A percentile compares a stretch with the other conserved stretches of the same genome.
Evolutionary conservation across 2,888 invertebrate species (phyloP).

Genomic region (Eucera pruinosa): DNA sequence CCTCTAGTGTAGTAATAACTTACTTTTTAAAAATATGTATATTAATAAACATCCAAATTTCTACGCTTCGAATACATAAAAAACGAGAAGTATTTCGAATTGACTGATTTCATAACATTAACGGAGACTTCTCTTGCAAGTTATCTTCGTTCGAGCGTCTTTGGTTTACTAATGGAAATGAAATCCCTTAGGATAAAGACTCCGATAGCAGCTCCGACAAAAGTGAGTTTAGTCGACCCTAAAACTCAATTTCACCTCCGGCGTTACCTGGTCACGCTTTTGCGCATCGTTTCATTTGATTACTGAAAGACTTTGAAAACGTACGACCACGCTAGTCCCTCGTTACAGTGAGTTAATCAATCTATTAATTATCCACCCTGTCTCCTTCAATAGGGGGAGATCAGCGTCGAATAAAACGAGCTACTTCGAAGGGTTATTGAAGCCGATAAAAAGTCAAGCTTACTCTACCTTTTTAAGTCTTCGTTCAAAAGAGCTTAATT

Average conservation of each 20-base stretch:
- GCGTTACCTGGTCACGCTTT: conserved; percentile 64
- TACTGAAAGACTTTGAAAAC: conserved; percentile 65
- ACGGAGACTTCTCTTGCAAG: conserved; percentile 34
- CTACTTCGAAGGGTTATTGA: conserved; percentile 9
- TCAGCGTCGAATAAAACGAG: conserved; percentile 19
- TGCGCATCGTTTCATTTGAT: conserved; percentile 73
- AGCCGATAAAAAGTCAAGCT: conserved; percentile 36
- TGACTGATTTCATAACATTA: conserved; percentile 43
- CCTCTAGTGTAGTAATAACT: neutral
- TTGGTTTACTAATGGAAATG: conserved; percentile 77
- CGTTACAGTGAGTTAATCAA: conserved; percentile 61
- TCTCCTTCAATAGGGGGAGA: conserved; percentile 17
- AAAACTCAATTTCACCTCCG: conserved; percentile 71
- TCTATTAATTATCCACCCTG: conserved; percentile 61
- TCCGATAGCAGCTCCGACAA: conserved; percentile 57
- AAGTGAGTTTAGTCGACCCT: conserved; percentile 68
- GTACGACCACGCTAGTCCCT: conserved; percentile 30
- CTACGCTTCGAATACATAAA: too few relatives aligned
- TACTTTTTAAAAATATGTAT: neutral
- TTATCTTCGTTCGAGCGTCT: conserved; percentile 68
- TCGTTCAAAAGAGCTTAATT: conserved; percentile 33
- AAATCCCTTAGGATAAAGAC: conserved; percentile 77
- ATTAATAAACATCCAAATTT: neutral
- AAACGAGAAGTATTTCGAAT: conserved; percentile 2
- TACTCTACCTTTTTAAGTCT: neutral